phyloP scores from a whole-genome alignment of 2,797 vertebrate genomes.

The Enteromius viviparus region DNA sequence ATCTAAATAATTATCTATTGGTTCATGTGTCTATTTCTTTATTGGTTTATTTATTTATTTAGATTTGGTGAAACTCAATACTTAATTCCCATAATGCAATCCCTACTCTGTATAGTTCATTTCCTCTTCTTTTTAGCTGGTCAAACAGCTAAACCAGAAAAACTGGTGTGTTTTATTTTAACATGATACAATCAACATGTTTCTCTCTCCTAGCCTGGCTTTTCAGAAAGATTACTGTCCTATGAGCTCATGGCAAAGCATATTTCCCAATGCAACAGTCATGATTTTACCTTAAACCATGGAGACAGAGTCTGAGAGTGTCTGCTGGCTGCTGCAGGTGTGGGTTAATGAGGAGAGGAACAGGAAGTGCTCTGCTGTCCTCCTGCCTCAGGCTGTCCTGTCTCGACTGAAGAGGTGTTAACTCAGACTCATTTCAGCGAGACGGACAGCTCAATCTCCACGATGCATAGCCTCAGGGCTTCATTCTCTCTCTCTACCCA shows the following conservation, averaged over 20 bases:
- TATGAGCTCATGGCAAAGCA: not conserved
- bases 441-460: conserved; percentile 87
- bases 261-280: not conserved
- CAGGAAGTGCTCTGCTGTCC: conserved; percentile 75
- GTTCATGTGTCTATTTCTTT: too few relatives aligned
- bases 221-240: not conserved
- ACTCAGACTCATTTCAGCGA: conserved; percentile 84
- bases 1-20: too few relatives aligned
- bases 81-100: not conserved
- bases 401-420: conserved; percentile 79
- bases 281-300: not conserved
- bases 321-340: conserved; percentile 40
- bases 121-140: not conserved
- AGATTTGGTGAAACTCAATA: not conserved
- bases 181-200: not conserved
- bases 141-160: not conserved
- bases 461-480: conserved; percentile 81
- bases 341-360: conserved; percentile 63
- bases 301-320: not conserved
- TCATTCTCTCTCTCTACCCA: conserved; percentile 66
- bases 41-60: too few relatives aligned
- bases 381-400: conserved; percentile 71
- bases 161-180: not conserved
- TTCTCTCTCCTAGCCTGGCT: not conserved
- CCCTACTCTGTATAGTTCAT: not conserved